Percentiles rank a stretch among this genome's conserved stretches.
Evolutionary conservation across 2,113 vertebrate species (phyloP).

Genomic region (Paratilapia polleni): DNA sequence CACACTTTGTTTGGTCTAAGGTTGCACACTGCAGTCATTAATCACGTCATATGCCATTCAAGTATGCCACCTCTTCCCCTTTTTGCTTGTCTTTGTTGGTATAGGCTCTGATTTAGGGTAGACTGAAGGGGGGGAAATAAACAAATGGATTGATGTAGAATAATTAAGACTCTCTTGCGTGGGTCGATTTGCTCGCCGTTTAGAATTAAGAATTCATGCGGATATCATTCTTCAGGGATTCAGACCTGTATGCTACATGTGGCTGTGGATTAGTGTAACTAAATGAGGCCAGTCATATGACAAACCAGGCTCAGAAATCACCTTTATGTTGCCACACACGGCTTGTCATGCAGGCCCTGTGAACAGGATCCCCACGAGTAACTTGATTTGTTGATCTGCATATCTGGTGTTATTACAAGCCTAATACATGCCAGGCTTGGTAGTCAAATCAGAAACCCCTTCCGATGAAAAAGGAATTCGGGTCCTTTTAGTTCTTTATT

Average conservation of each 20-base stretch:
- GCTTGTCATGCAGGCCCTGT: conserved; percentile 9
- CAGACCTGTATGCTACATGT: conserved; percentile 10
- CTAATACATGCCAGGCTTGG: neutral
- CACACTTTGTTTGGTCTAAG: neutral
- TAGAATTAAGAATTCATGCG: neutral
- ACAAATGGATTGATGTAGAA: conserved; percentile 54
- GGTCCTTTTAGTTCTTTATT: neutral
- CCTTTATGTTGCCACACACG: conserved; percentile 4
- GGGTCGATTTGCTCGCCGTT: conserved; percentile 4
- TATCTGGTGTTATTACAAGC: neutral
- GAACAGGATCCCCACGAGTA: neutral
- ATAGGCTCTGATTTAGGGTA: neutral
- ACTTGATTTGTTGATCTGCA: conserved; percentile 22
- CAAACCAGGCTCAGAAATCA: conserved; percentile 31
- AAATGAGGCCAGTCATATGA: conserved; percentile 40
- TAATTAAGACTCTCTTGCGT: conserved; percentile 33
- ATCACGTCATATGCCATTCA: conserved; percentile 15
- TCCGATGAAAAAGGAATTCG: neutral
- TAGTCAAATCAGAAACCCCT: neutral
- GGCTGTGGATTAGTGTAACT: conserved; percentile 38
- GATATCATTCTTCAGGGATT: conserved; percentile 31
- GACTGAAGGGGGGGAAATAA: conserved; percentile 8
- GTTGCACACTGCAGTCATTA: conserved; percentile 3
- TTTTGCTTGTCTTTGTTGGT: conserved; percentile 7
- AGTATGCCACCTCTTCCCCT: neutral